Evolutionary conservation across 2,113 vertebrate genomes (phyloP), one percentile per base, ranked within the genome.

Genomic region (Eira barbara): DNA sequence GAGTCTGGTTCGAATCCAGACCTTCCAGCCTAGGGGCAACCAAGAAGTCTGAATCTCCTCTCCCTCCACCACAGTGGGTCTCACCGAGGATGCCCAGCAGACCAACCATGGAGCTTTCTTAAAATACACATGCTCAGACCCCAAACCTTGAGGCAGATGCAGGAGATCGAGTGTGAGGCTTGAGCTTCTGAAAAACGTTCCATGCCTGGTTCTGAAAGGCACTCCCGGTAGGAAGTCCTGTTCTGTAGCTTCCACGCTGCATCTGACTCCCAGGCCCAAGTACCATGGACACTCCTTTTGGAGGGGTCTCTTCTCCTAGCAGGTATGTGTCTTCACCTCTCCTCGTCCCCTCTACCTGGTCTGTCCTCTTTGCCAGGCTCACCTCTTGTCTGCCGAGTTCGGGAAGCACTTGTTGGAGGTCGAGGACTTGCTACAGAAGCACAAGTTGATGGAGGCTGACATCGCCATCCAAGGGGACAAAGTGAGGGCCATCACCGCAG

Each of bases 351-450:
- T 69, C 45, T 61, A 12, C 34, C 39, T 36, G 80, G 25, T 84
- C 69, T 93, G 14, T 91, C 59, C 25, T 59, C 42, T 73, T 63
- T 74, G 14, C 91, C 95, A 99, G 99, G 99, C 98, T 73, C 99
- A 99, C 4, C 98, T 99, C 88, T 91, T 99, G 61, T 99, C 99
- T 6, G 99, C 99, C 0, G 99, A 99, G 97, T 99, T 99, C 25
- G 99, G 99, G 82, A 99, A 99, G 98, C 99, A 99, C 98, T 98
- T 99, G 98, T 80, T 99, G 98, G 99, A 99, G 93, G 99, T 99
- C 0, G 99, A 99, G 69, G 99, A 99, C 98, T 98, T 99, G 93
- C 97, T 99, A 31, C 99, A 99, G 98, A 99, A 99, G 97, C 99
- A 99, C 88, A 98, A 98, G 34, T 94, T 99, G 97, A 97, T 99